Evolutionary conservation across 2,797 vertebrate genomes (phyloP), one percentile per base, ranked within the genome.

Genomic region (Sebastes taczanowskii): DNA sequence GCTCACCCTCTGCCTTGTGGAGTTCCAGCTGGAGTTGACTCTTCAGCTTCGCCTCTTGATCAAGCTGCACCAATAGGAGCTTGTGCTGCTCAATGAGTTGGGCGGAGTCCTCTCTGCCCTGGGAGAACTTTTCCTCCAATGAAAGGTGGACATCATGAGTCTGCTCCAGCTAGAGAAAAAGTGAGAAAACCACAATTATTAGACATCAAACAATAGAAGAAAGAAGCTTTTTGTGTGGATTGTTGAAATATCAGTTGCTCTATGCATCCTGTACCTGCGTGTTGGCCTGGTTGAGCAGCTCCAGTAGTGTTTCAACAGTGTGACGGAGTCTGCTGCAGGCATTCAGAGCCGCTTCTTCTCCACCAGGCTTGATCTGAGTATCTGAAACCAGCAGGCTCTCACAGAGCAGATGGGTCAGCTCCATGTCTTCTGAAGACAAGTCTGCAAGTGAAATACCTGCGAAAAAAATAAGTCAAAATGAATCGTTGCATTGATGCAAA

Each of bases 1-100:
- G 16, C 95, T 95, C 88, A 99, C 99, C 98, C 80, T 97, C 96
- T 1, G 97, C 94, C 88, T 97, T 98, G 88, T 99, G 98, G 23
- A 99, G 96, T 71, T 99, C 95, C 27, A 98, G 87, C 7, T 94
- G 94, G 59, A 99, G 96, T 8, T 93, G 91, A 29, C 93, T 95
- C 92, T 97, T 97, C 38, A 92, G 89, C 23, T 94, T 89, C 0
- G 94, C 95, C 85, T 98, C 97, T 77, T 97, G 93, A 1, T 95
- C 95, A 22, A 99, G 93, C 75, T 95, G 96, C 61, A 96, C 95
- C 83, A 97, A 82, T 4, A 99, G 74, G 58, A 96, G 93, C 81
- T 95, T 94, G 88, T 98, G 97, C 86, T 98, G 96, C 60, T 94
- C 91, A 4, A 97, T 77, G 5, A 97, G 94, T 53, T 96, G 96